phyloP scores from a whole-genome alignment of 2,113 vertebrate genomes.

The Nicator chloris region DNA sequence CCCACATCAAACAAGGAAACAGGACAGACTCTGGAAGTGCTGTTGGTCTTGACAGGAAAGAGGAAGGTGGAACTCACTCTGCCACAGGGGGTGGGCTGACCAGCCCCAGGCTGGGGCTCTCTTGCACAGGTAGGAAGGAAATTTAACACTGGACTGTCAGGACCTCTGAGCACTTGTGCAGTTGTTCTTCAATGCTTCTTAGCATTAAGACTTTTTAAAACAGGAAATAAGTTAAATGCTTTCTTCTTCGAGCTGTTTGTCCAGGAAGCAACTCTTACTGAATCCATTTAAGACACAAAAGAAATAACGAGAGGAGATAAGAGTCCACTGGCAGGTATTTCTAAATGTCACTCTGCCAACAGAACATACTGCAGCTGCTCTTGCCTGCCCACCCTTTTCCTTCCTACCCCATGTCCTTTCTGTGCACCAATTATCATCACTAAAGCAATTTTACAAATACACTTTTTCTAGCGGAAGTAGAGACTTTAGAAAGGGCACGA shows the following conservation, averaged over 20 bases:
- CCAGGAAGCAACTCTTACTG: background rate
- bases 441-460: background rate
- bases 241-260: background rate
- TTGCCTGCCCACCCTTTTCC: background rate
- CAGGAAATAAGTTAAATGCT: background rate
- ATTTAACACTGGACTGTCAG: background rate
- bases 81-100: too few relatives aligned
- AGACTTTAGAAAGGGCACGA: background rate
- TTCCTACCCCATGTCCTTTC: too few relatives aligned
- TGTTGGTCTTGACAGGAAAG: background rate
- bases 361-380: background rate
- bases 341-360: background rate
- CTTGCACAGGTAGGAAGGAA: background rate
- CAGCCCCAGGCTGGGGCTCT: background rate
- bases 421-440: background rate
- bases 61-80: background rate
- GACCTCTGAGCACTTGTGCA: background rate
- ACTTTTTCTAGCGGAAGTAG: background rate
- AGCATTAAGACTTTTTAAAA: background rate
- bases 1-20: fast-evolving
- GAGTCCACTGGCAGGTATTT: background rate
- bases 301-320: background rate
- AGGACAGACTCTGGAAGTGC: background rate
- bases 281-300: background rate
- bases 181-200: background rate